A percentile compares a stretch with the other conserved stretches of the same genome.
phyloP scores from a whole-genome alignment of 2,797 vertebrate genomes.

The Sebastes itinus region DNA sequence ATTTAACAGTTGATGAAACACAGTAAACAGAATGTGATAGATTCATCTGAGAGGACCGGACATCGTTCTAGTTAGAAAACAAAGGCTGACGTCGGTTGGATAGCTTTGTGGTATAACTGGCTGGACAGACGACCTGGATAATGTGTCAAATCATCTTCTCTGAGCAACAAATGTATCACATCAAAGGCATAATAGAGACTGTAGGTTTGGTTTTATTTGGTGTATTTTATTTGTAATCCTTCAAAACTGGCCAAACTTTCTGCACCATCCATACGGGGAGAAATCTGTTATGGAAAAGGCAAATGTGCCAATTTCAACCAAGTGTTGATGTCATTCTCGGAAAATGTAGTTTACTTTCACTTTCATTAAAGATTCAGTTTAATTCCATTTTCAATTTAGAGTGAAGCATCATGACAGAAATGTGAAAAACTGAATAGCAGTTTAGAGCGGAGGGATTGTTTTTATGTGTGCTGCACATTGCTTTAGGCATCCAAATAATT shows the following conservation, averaged over 20 bases:
- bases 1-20: slow-evolving; percentile 20
- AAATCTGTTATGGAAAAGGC: neutral
- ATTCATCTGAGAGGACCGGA: neutral
- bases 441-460: neutral
- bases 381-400: neutral
- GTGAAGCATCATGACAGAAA: neutral
- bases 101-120: neutral
- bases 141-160: slow-evolving; percentile 13
- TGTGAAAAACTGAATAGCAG: neutral
- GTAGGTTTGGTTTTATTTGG: neutral
- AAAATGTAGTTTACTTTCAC: neutral
- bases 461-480: neutral
- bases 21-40: slow-evolving; percentile 10
- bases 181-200: neutral
- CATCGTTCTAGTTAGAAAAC: neutral
- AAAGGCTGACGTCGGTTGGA: neutral
- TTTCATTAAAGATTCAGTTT: neutral
- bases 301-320: neutral
- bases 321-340: neutral
- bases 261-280: neutral
- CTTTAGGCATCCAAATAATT: slow-evolving; percentile 15
- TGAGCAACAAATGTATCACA: neutral
- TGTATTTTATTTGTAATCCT: neutral
- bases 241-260: neutral
- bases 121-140: slow-evolving; percentile 46